Conservation (phyloP, 2,888 invertebrate genomes). For the Diarsia brunnea region DNA sequence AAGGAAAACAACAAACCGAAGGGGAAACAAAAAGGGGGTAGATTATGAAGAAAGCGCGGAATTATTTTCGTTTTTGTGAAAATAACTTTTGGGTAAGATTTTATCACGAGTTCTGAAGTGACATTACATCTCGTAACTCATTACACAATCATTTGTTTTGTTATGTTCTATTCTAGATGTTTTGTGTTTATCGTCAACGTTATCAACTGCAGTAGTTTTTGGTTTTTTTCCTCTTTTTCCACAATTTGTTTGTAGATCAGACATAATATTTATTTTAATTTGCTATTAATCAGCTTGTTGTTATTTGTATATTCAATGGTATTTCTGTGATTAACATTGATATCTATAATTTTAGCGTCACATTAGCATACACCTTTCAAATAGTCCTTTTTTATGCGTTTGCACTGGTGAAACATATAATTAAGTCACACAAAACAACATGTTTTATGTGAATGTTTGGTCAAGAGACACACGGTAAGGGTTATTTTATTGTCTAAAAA, state of each 20-base stretch:
- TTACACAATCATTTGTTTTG: conserved; percentile 16
- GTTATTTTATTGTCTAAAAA: background rate
- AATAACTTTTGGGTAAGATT: conserved; percentile 45
- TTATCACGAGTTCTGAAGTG: conserved; percentile 22
- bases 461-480: too few relatives aligned
- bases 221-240: background rate
- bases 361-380: background rate
- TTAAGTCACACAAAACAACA: too few relatives aligned
- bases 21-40: background rate
- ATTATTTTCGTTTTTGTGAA: conserved; percentile 30
- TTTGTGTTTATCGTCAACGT: background rate
- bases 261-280: background rate
- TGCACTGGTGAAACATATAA: background rate
- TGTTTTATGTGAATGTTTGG: background rate
- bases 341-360: background rate
- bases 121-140: conserved; percentile 26
- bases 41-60: background rate
- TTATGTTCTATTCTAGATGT: conserved; percentile 19
- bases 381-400: background rate
- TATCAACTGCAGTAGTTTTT: background rate
- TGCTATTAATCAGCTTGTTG: background rate
- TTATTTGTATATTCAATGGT: background rate
- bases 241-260: background rate
- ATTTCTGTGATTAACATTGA: background rate
- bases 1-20: conserved; percentile 20